Percentiles rank a stretch among this genome's conserved stretches.
phyloP scores from a whole-genome alignment of 2,113 vertebrate genomes.

The Barnardius zonarius region DNA sequence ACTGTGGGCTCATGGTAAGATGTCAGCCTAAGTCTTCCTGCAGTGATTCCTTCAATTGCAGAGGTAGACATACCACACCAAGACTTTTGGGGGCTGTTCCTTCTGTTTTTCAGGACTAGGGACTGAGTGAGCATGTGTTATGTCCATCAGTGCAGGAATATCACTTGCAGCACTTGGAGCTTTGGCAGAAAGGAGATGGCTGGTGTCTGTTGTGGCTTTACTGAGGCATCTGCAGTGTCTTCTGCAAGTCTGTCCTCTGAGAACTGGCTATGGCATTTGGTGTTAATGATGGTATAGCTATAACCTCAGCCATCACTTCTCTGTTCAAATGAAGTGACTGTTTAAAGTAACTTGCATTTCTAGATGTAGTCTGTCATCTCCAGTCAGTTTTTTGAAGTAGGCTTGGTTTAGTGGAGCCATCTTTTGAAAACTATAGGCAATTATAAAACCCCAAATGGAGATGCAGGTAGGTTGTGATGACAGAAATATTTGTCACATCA shows the following conservation, averaged over 20 bases:
- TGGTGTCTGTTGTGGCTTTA: neutral
- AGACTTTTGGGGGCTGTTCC: neutral
- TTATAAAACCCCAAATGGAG: neutral
- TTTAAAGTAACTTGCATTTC: neutral
- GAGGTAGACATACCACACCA: neutral
- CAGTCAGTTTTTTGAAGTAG: neutral
- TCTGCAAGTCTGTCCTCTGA: neutral
- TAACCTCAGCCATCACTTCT: neutral
- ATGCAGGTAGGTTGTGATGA: neutral
- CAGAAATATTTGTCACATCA: neutral
- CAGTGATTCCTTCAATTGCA: neutral
- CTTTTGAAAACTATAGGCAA: neutral
- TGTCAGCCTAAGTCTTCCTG: neutral
- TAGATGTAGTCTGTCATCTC: no score
- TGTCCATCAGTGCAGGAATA: fast-evolving
- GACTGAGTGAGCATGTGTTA: neutral
- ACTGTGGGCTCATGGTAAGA: fast-evolving
- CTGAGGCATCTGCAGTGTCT: neutral
- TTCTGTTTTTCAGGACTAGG: neutral
- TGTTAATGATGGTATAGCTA: no score
- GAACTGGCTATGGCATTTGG: neutral
- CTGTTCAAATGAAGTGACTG: neutral
- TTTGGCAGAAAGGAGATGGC: neutral
- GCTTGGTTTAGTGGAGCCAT: neutral
- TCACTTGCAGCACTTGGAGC: neutral